Evolutionary conservation across 2,113 vertebrate species (phyloP), one percentile per base, ranked within the genome.

Genomic region (Turdus rufiventris): DNA sequence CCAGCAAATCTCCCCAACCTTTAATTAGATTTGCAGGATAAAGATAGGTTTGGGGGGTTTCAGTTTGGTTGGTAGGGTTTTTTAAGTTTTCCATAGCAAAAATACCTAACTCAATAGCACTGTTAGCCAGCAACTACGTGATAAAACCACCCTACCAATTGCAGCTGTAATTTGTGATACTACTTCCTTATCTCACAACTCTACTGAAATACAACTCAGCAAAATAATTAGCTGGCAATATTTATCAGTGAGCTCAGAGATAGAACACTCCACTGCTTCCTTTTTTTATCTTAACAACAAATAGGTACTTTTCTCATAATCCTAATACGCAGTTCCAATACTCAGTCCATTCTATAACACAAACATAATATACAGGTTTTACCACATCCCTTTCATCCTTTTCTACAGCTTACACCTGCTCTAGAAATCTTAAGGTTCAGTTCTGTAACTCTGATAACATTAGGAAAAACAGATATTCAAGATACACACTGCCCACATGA

Each of bases 201-300:
- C 73, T 88, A 89, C 9, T 94, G 93, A 96, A 97, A 95, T 91
- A 93, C 63, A 93, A 87, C 50, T 91, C 92, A 83, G 74, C 57
- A 95, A 92, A 96, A 92, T 73, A 93, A 96, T 94, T 83, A 91
- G 48, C 58, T 72, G 78, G 74, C 90, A 75, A 78, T 81, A 95
- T 28, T 75, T 88, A 82, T 60, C 57, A 63, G 13, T 38, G 18
- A 91, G 33, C 8, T 82, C 14, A 75, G 10, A 75, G 29, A 66
- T 0, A 6, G 31, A 42, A 57, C 1, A 26, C 53, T 60, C 50
- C 53, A 8, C 25, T 58, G 19, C 47, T 74, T 82, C 43, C 43
- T 62, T n/a, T 89, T 38, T 76, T 77, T 94, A 81, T 76, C 83
- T 95, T 84, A 95, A 31, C 20, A 42, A 89, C 15, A 96, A 95